These are phyloP conservation scores for Augochlorella aurata DNA, from an alignment of 2,888 invertebrate species.

Conservation along the genomic window DNA sequence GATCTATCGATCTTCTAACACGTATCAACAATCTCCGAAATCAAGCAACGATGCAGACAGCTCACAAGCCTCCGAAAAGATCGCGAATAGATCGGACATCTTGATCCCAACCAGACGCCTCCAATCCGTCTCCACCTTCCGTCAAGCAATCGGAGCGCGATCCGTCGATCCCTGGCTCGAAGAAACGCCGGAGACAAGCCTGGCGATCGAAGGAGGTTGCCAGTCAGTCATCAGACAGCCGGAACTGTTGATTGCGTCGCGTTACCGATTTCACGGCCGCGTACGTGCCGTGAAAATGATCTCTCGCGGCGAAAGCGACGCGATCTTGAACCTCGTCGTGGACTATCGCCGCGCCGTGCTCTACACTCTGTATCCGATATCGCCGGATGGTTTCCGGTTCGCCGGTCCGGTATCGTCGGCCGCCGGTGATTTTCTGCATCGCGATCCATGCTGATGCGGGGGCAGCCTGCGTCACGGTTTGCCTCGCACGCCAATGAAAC, in stretches of 20 bases:
- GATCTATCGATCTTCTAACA: neutral
- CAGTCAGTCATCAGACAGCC: slow-evolving; percentile 40
- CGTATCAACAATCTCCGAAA: neutral
- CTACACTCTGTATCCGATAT: neutral
- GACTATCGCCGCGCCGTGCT: slow-evolving; percentile 16
- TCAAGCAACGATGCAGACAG: neutral
- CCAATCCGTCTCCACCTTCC: neutral
- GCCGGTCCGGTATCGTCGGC: slow-evolving; percentile 13
- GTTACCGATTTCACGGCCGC: slow-evolving; percentile 72
- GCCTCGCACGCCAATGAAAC: slow-evolving; percentile 31
- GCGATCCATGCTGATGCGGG: slow-evolving; percentile 26
- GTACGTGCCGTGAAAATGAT: slow-evolving; percentile 72
- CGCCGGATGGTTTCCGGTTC: slow-evolving; percentile 42
- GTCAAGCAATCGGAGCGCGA: neutral
- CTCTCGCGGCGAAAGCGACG: slow-evolving; percentile 76
- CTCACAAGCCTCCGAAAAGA: no score
- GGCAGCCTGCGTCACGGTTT: no score
- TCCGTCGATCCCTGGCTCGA: neutral
- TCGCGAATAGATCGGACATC: no score
- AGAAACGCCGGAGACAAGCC: no score
- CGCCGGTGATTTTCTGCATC: slow-evolving; percentile 47
- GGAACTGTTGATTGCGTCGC: slow-evolving; percentile 59
- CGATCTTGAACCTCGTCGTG: slow-evolving; percentile 44
- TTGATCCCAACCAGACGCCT: no score
- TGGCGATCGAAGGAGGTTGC: neutral